Evolutionary conservation across 2,113 vertebrate species (phyloP).

Genomic region (Colius striatus): DNA sequence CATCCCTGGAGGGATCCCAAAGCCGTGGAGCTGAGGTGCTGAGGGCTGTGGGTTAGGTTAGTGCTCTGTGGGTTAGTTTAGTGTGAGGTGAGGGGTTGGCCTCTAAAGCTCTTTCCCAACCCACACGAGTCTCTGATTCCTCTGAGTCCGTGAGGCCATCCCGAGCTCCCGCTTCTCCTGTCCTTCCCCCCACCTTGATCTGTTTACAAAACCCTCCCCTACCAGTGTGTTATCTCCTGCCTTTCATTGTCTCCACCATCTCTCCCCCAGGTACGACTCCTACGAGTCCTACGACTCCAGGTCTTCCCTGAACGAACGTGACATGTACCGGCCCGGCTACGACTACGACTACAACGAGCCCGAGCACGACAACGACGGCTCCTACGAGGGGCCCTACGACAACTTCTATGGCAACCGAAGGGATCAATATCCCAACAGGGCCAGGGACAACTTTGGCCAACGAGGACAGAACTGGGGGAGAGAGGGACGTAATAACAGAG

Average conservation of each 20-base stretch:
- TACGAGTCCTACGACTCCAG: slow-evolving; percentile 92
- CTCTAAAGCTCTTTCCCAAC: too few species aligned
- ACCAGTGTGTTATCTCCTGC: too few species aligned
- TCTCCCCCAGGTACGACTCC: slow-evolving; percentile 88
- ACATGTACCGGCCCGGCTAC: slow-evolving; percentile 89
- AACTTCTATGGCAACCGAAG: slow-evolving; percentile 83
- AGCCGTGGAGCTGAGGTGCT: too few species aligned
- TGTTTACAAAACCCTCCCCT: too few species aligned
- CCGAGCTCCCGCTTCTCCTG: too few species aligned
- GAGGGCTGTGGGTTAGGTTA: too few species aligned
- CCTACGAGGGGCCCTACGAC: slow-evolving; percentile 86
- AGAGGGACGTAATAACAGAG: slow-evolving; percentile 66
- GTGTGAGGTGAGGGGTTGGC: too few species aligned
- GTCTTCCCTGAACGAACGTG: slow-evolving; percentile 83
- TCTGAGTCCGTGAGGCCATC: too few species aligned
- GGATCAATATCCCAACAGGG: slow-evolving; percentile 80
- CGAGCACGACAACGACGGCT: slow-evolving; percentile 79
- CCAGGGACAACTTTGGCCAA: slow-evolving; percentile 83
- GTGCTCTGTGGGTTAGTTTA: too few species aligned
- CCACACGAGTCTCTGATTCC: too few species aligned
- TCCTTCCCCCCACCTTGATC: too few species aligned
- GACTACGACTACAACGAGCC: slow-evolving; percentile 89
- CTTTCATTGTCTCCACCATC: neutral
- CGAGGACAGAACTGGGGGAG: slow-evolving; percentile 80
- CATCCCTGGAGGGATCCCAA: too few species aligned